A percentile compares a stretch with the other conserved stretches of the same genome.
phyloP scores from a whole-genome alignment of 2,888 invertebrate species.

The Pandemis corylana region DNA sequence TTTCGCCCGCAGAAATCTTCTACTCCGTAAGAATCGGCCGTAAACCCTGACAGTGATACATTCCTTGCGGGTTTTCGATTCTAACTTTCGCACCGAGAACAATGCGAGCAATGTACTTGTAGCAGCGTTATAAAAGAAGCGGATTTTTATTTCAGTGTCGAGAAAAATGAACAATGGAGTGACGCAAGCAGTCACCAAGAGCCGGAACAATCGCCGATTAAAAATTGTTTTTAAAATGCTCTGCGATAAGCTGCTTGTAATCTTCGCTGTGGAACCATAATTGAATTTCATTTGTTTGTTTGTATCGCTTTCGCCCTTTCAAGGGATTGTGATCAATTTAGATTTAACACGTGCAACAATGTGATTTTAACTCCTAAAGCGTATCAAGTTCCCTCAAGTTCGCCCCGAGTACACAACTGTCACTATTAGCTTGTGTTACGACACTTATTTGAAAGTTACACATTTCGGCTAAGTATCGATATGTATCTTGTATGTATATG shows the following conservation, averaged over 20 bases:
- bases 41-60: slow-evolving; percentile 68
- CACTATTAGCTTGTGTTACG: neutral
- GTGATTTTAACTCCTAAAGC: slow-evolving; percentile 13
- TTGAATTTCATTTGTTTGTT: slow-evolving; percentile 46
- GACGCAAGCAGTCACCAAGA: slow-evolving; percentile 67
- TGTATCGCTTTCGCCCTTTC: slow-evolving; percentile 44
- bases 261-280: slow-evolving; percentile 50
- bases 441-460: slow-evolving; percentile 12
- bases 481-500: neutral
- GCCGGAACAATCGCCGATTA: slow-evolving; percentile 78
- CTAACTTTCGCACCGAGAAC: slow-evolving; percentile 60
- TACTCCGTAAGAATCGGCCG: slow-evolving; percentile 57
- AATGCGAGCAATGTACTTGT: slow-evolving; percentile 62
- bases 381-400: slow-evolving; percentile 20
- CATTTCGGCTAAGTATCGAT: neutral
- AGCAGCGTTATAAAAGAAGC: slow-evolving; percentile 44
- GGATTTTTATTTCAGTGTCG: slow-evolving; percentile 58
- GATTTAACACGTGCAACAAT: neutral
- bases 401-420: neutral
- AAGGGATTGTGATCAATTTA: neutral
- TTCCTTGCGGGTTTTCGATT: slow-evolving; percentile 58
- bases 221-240: slow-evolving; percentile 77
- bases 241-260: slow-evolving; percentile 67
- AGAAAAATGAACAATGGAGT: slow-evolving; percentile 67
- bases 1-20: slow-evolving; percentile 61